Evolutionary conservation across 2,113 vertebrate species (phyloP), one percentile per base, ranked within the genome.

Genomic region (Noturus placidus): DNA sequence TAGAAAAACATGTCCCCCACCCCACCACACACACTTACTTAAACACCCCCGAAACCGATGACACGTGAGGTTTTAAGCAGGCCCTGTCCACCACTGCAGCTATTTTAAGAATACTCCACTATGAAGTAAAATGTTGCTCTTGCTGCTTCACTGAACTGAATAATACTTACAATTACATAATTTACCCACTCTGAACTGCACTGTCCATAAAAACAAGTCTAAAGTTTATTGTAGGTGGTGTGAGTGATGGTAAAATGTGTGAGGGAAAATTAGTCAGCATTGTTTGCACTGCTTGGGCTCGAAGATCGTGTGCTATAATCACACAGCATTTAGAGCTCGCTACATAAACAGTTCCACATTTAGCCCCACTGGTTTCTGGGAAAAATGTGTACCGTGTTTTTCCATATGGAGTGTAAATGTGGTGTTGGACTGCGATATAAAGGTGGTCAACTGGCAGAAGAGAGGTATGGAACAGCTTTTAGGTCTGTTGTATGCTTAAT

Each of bases 121-220:
- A 74, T 80, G 76, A 50, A 27, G 76, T 85, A 42, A 78, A 46
- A 50, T 86, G 38, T 86, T 46, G 19, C 77, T 82, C 81, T 87
- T 89, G 65, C 46, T 84, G 67, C 78, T 87, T 67, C 50, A 33
- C 33, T 77, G 15, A 89, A 90, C 65, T 63, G 38, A 87, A 85
- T 80, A 83, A 87, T 84, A 67, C 70, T 30, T 56, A 33, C 81
- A 82, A 83, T 78, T 81, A 90, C 67, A 42, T 82, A 38, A 77
- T 87, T n/a, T 52, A 90, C 74, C 86, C 38, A 82, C 54, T 65
- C 72, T 27, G 27, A 86, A 87, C 54, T 81, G 76, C 11, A 56
- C 69, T 76, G 82, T 78, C 15, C 14, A 76, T 80, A 76, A 67
- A 79, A 74, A 70, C 52, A 5, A 22, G 50, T 25, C 25, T 50